A percentile compares a stretch with the other conserved stretches of the same genome.
These are phyloP conservation scores for Eublepharis macularius DNA, from an alignment of 2,113 vertebrate genomes.

Conservation along the genomic window DNA sequence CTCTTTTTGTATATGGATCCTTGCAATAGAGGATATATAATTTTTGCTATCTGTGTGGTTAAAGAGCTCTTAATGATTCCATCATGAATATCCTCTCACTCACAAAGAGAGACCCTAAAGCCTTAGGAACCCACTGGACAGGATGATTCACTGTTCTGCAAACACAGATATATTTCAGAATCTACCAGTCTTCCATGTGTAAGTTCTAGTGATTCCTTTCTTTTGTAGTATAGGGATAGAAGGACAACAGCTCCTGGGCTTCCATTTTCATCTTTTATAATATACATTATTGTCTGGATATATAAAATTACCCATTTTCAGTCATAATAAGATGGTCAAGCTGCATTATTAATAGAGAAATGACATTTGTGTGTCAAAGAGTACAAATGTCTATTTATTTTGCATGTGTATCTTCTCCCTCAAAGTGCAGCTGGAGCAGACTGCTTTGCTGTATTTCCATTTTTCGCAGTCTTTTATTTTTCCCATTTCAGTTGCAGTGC, in stretches of 20 bases:
- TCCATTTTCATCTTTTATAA: neutral
- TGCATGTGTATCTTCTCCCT: neutral
- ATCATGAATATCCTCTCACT: neutral
- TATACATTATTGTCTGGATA: neutral
- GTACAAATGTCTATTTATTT: conserved; percentile 17
- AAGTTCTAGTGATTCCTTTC: neutral
- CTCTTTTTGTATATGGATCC: neutral
- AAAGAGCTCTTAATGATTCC: neutral
- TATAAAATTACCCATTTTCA: neutral
- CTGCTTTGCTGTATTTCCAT: neutral
- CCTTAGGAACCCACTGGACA: neutral
- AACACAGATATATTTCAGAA: neutral
- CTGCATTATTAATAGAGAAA: neutral
- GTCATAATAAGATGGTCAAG: neutral
- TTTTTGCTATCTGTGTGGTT: neutral
- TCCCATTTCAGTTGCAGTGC: neutral
- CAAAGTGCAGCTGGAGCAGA: neutral
- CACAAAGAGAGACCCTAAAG: neutral
- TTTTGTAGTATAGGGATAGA: neutral
- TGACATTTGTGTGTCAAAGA: neutral
- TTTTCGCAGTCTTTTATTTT: conserved; percentile 4
- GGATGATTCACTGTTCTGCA: neutral
- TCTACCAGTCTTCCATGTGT: neutral
- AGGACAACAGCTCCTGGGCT: neutral
- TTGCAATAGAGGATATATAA: neutral